These are phyloP conservation scores for Flexamia atlantica DNA, from an alignment of 2,888 invertebrate species.

Conservation along the genomic window DNA sequence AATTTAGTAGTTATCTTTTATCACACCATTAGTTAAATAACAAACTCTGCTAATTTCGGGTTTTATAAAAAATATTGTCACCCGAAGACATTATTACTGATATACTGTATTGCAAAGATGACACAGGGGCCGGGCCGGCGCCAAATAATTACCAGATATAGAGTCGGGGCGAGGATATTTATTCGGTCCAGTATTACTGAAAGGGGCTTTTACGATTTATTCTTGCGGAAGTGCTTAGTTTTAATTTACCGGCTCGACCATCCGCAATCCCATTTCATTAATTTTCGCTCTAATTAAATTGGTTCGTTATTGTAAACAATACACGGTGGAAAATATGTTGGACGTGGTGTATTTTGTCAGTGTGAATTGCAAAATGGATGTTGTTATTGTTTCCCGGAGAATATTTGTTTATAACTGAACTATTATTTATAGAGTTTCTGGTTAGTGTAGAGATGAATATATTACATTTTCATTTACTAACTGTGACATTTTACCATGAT, in stretches of 20 bases:
- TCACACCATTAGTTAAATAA: no score
- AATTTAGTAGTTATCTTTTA: no score
- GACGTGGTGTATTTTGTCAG: no score
- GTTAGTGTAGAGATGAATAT: no score
- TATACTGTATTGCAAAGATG: not conserved
- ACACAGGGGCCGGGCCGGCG: constrained; percentile 8
- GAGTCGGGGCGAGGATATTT: not conserved
- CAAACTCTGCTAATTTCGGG: no score
- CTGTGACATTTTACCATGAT: no score
- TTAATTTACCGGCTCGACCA: constrained; percentile 23
- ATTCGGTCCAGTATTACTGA: constrained; percentile 23
- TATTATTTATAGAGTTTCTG: no score
- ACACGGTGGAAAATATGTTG: no score
- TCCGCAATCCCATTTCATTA: constrained; percentile 15
- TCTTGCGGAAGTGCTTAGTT: constrained; percentile 20
- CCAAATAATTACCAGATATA: constrained; percentile 31
- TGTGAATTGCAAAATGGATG: no score
- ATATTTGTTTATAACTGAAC: no score
- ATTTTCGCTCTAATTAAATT: not conserved
- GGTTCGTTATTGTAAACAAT: not conserved
- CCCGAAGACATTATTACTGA: not conserved
- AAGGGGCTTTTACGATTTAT: constrained; percentile 37
- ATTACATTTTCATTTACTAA: no score
- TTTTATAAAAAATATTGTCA: not conserved
- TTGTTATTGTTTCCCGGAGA: no score